Evolutionary conservation across 2,888 invertebrate species (phyloP).

Genomic region (Drosophila austrosaltans): DNA sequence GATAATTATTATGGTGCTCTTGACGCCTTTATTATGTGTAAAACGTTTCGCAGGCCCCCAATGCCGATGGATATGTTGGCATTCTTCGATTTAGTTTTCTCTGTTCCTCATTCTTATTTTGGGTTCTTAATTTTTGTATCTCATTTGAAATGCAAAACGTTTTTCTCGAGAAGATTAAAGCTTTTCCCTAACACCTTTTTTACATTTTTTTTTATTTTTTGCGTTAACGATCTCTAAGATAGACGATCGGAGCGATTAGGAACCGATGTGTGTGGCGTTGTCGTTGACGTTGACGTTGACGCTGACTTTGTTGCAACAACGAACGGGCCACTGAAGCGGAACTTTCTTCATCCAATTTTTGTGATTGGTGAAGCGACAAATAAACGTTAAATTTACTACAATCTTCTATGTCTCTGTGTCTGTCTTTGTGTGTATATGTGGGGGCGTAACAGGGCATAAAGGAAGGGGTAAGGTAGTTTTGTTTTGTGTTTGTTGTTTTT

Average conservation of each 20-base stretch:
- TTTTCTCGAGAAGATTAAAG: conserved; percentile 38
- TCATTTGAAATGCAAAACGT: conserved; percentile 74
- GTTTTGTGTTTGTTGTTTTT: too few relatives aligned
- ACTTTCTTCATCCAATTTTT: conserved; percentile 52
- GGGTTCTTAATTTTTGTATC: conserved; percentile 13
- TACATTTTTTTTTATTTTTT: neutral
- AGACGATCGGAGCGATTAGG: conserved; percentile 14
- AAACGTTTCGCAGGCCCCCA: conserved; percentile 68
- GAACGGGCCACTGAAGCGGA: conserved; percentile 63
- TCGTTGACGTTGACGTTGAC: conserved; percentile 40
- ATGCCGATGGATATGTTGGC: conserved; percentile 62
- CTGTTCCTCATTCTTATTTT: neutral
- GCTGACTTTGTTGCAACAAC: conserved; percentile 47
- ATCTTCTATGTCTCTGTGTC: conserved; percentile 18
- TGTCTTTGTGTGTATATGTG: conserved; percentile 47
- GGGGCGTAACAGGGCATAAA: conserved; percentile 18
- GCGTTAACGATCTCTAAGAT: conserved; percentile 57
- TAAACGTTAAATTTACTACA: conserved; percentile 54
- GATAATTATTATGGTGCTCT: conserved; percentile 77
- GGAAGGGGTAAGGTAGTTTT: conserved; percentile 6
- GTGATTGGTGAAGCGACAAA: conserved; percentile 73
- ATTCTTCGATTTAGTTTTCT: conserved; percentile 9
- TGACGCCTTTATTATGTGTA: conserved; percentile 78
- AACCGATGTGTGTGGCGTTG: conserved; percentile 62
- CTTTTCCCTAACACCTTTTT: conserved; percentile 15